These are phyloP conservation scores for Harpegnathos saltator DNA, from an alignment of 1,140 invertebrate genomes.

Conservation along the genomic window DNA sequence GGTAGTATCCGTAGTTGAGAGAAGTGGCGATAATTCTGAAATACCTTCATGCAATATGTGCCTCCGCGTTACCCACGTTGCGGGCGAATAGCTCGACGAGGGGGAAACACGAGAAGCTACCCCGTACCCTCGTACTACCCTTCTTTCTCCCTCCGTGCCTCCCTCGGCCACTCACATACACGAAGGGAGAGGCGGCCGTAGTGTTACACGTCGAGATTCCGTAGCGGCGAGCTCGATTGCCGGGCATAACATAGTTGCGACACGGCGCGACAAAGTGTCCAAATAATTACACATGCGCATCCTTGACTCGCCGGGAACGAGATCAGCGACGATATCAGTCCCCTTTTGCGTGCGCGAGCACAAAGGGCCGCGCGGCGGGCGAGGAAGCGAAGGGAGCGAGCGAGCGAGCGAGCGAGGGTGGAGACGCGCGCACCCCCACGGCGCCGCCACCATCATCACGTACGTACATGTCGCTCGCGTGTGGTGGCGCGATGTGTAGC, in stretches of 20 bases:
- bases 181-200: background rate
- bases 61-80: background rate
- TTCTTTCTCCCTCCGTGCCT: too few relatives aligned
- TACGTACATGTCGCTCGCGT: slow-evolving; percentile 61
- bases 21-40: slow-evolving; percentile 29
- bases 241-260: slow-evolving; percentile 40
- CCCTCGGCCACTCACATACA: too few relatives aligned
- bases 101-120: background rate
- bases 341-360: slow-evolving; percentile 36
- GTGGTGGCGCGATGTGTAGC: slow-evolving; percentile 67
- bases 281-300: slow-evolving; percentile 58
- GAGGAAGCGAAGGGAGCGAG: background rate
- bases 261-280: slow-evolving; percentile 24
- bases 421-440: background rate
- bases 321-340: slow-evolving; percentile 46
- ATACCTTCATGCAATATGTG: background rate
- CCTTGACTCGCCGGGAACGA: slow-evolving; percentile 20
- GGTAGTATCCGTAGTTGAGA: background rate
- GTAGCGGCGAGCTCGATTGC: background rate
- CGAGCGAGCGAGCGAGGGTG: background rate
- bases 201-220: slow-evolving; percentile 34
- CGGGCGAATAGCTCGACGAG: background rate
- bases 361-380: slow-evolving; percentile 10
- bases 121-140: slow-evolving; percentile 17
- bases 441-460: slow-evolving; percentile 61